Evolutionary conservation across 2,888 invertebrate species (phyloP), one percentile per base, ranked within the genome.

Genomic region (Sisyra terminalis): DNA sequence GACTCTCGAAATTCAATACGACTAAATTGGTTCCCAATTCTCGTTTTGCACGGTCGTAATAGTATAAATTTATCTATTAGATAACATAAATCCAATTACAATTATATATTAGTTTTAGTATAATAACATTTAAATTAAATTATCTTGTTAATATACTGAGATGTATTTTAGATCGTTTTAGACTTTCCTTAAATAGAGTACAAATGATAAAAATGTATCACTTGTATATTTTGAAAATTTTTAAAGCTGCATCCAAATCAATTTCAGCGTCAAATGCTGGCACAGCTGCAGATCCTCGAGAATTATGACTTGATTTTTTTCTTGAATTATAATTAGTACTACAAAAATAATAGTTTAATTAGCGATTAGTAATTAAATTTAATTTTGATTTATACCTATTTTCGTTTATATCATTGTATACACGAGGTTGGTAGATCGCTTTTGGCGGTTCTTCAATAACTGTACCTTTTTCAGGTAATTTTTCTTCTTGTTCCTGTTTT

Each of bases 211-310:
- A 24, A 24, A 24, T 11, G 30, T 30, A 41, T 41, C 41, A 41
- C 41, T 41, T 41, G 24, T 41, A 41, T 16, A 41, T 41, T 32
- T 41, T 41, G 18, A 41, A 41, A 8, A 41, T 34, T 17, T 32
- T 41, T 34, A 41, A 15, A 29, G 41, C 41, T n/a, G 41, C 41
- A 34, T 41, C 41, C 30, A 41, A 35, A 41, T 41, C 41, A 18
- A 41, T 18, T 41, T 41, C 41, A 34, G 29, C 41, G 9, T 17
- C 18, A 13, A 15, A 29, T 11, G 16, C 7, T n/a, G 34, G 34
- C 7, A 16, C 6, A n/a, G 29, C 11, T 30, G 30, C 13, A 8
- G 39, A 16, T 15, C 17, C 17, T 18, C 16, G 2, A 9, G 16
- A 18, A 18, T 10, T 18, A 15, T 15, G 18, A 8, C 38, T 38